These are phyloP conservation scores for Clarias batrachus DNA, from an alignment of 2,113 vertebrate species.

Conservation along the genomic window DNA sequence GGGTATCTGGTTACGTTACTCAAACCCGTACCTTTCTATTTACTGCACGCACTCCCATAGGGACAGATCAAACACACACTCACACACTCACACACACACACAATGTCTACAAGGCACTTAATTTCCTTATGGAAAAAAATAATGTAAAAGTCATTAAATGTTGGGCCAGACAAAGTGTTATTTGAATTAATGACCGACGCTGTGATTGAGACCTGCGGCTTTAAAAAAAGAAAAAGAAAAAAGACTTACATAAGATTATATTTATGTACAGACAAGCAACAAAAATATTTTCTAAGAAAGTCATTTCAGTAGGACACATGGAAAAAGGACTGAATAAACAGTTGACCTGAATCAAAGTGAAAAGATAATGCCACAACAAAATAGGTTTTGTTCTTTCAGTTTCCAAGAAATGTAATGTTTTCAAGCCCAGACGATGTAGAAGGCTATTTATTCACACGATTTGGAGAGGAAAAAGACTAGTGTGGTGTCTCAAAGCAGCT, in stretches of 20 bases:
- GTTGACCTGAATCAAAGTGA: background rate
- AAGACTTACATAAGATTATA: background rate
- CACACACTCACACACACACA: background rate
- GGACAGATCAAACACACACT: background rate
- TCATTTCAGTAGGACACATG: background rate
- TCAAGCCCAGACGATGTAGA: background rate
- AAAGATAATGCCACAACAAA: background rate
- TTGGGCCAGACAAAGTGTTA: background rate
- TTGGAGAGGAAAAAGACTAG: background rate
- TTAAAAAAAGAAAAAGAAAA: no score
- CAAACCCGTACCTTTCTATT: background rate
- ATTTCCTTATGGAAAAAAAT: background rate
- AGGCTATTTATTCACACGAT: conserved; percentile 9
- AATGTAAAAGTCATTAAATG: background rate
- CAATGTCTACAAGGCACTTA: background rate
- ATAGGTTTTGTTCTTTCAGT: background rate
- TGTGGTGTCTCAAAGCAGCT: background rate
- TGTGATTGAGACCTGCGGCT: background rate
- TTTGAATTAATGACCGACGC: background rate
- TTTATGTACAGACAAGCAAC: background rate
- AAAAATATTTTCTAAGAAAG: background rate
- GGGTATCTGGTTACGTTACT: background rate
- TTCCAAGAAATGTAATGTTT: conserved; percentile 13
- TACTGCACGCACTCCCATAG: background rate
- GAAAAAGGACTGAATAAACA: background rate